Conservation (phyloP, 2,113 vertebrate genomes). For the Pachyramphus minor region DNA sequence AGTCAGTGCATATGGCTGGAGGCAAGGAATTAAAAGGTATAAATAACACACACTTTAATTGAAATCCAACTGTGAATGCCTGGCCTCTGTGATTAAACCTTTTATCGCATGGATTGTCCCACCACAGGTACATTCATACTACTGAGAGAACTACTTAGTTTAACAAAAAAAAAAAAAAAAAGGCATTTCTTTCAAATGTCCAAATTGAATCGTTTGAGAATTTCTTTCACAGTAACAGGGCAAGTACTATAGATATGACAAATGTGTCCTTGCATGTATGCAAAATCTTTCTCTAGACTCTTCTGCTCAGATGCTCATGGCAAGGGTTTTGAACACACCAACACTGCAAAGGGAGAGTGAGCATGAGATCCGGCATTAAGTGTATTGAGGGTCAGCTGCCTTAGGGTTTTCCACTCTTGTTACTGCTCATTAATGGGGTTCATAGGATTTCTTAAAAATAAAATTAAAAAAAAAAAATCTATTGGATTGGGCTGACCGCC, state of each 20-base stretch:
- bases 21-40: constrained; percentile 40
- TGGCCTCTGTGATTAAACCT: constrained; percentile 23
- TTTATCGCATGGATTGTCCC: not conserved
- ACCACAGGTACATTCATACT: not conserved
- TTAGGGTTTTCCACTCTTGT: not conserved
- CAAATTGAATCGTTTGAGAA: not conserved
- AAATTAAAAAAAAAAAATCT: too few species aligned
- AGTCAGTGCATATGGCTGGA: not conserved
- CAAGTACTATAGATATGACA: not conserved
- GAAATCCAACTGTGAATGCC: constrained; percentile 13
- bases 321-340: not conserved
- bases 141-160: not conserved
- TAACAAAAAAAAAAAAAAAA: not conserved
- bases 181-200: not conserved
- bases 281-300: not conserved
- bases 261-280: fast-evolving
- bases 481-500: not conserved
- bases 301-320: not conserved
- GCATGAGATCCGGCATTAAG: not conserved
- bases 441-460: not conserved
- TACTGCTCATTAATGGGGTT: not conserved
- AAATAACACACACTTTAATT: constrained; percentile 38
- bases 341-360: not conserved
- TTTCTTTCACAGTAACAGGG: not conserved
- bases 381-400: not conserved